phyloP scores from a whole-genome alignment of 2,113 vertebrate species.

The Mustelus asterias region DNA sequence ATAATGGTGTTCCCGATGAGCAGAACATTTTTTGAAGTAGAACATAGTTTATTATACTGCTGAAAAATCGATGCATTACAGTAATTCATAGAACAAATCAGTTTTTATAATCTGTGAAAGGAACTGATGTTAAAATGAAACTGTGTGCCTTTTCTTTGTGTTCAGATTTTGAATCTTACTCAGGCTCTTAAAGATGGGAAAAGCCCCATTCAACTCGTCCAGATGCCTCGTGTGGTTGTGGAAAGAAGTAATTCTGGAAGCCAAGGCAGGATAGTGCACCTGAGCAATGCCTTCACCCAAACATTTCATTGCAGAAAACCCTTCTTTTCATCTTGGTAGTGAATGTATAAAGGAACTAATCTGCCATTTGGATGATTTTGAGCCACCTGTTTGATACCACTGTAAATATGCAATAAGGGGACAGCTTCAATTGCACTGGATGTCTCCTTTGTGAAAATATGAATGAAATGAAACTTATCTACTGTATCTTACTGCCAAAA shows the following conservation, averaged over 20 bases:
- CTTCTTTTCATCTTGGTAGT: slow-evolving; percentile 93
- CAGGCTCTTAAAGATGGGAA: slow-evolving; percentile 85
- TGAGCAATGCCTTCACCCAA: slow-evolving; percentile 83
- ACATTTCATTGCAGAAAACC: slow-evolving; percentile 92
- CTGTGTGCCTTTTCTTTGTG: neutral
- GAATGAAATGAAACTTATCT: slow-evolving; percentile 24
- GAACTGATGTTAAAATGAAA: neutral
- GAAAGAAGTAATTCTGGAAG: slow-evolving; percentile 75
- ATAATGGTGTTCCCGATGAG: neutral
- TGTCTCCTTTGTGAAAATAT: slow-evolving; percentile 12
- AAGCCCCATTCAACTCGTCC: slow-evolving; percentile 86
- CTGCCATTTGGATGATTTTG: slow-evolving; percentile 41
- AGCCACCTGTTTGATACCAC: neutral
- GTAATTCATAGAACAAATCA: neutral
- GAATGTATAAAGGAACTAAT: slow-evolving; percentile 36
- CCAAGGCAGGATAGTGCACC: slow-evolving; percentile 78
- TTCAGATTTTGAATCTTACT: slow-evolving; percentile 85
- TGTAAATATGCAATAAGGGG: slow-evolving; percentile 47
- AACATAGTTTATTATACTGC: neutral
- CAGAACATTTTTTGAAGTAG: neutral
- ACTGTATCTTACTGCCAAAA: slow-evolving; percentile 46
- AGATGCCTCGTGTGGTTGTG: slow-evolving; percentile 93
- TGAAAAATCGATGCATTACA: neutral
- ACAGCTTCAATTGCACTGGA: slow-evolving; percentile 39
- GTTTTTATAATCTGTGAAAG: neutral